A percentile compares a stretch with the other conserved stretches of the same genome.
Conservation (phyloP, 2,888 invertebrate species). For the Pandemis cinnamomeana region DNA sequence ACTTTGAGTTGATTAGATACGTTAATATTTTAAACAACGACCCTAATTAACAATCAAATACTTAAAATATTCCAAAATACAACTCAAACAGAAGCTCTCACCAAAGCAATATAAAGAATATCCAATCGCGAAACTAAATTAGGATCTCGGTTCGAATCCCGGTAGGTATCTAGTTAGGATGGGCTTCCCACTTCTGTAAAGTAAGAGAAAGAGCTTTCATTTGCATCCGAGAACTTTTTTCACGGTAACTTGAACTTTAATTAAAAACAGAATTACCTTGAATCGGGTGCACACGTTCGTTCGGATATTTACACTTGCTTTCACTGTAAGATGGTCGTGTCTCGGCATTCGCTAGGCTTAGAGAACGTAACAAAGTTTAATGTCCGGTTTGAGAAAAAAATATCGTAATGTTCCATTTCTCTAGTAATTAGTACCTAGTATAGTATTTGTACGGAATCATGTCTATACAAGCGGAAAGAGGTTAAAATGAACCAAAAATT, state of each 20-base stretch:
- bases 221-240: slow-evolving; percentile 71
- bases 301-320: slow-evolving; percentile 49
- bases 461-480: too few species aligned
- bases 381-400: too few species aligned
- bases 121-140: slow-evolving; percentile 48
- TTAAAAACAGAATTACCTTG: slow-evolving; percentile 70
- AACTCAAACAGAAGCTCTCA: not conserved
- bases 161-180: slow-evolving; percentile 48
- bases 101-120: slow-evolving; percentile 36
- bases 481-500: too few species aligned
- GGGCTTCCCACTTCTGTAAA: slow-evolving; percentile 42
- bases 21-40: too few species aligned
- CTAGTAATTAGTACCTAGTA: too few species aligned
- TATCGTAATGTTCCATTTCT: too few species aligned
- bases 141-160: slow-evolving; percentile 46
- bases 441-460: too few species aligned
- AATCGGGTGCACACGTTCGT: slow-evolving; percentile 40
- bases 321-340: slow-evolving; percentile 7
- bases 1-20: too few species aligned
- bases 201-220: slow-evolving; percentile 56
- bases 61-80: not conserved
- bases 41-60: not conserved
- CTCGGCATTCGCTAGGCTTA: not conserved
- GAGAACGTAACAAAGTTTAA: too few species aligned
- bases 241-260: slow-evolving; percentile 79